Evolutionary conservation across 2,888 invertebrate species (phyloP), one percentile per base, ranked within the genome.

Genomic region (Nyleta sp.): DNA sequence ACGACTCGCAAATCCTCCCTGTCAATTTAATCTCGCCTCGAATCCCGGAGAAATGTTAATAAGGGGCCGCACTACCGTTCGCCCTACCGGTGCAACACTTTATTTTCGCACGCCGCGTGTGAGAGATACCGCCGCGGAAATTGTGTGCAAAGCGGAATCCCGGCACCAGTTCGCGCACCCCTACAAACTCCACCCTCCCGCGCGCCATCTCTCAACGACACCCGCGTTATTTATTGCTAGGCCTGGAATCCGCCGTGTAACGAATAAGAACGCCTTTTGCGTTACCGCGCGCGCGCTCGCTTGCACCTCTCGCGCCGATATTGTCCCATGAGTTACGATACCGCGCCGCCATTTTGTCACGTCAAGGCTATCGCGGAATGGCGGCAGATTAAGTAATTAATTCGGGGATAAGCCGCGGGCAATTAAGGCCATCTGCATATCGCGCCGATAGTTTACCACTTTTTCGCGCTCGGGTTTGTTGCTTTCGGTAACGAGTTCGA

Each of bases 1-100:
- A 90, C 89, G 87, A 89, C 89, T 90, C 89, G 90, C 90, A 90
- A 90, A 90, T 90, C 89, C 90, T 90, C 84, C 83, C 90, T 90
- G 90, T 90, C 90, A 90, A 90, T 90, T 90, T 90, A 90, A 90
- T 90, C 90, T 90, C 87, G 86, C 87, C 87, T 86, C 86, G 88
- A 87, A 90, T 90, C 89, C 90, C 86, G 84, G 84, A 88, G 88
- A 90, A 90, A 90, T 90, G 89, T 90, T 90, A 90, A 90, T 90
- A 90, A 90, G 90, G 89, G 84, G 80, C 84, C 84, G 85, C 85
- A 82, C 88, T 86, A 86, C 86, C 85, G 83, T 83, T 85, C 80
- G 81, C 28, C 28, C 28, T 28, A 72, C 65, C 68, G 73, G 75
- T 55, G 48, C 79, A 83, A 82, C 83, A 84, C 83, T 84, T 85